These are phyloP conservation scores for Xiphophorus birchmanni DNA, from an alignment of 2,797 vertebrate genomes.

Conservation along the genomic window DNA sequence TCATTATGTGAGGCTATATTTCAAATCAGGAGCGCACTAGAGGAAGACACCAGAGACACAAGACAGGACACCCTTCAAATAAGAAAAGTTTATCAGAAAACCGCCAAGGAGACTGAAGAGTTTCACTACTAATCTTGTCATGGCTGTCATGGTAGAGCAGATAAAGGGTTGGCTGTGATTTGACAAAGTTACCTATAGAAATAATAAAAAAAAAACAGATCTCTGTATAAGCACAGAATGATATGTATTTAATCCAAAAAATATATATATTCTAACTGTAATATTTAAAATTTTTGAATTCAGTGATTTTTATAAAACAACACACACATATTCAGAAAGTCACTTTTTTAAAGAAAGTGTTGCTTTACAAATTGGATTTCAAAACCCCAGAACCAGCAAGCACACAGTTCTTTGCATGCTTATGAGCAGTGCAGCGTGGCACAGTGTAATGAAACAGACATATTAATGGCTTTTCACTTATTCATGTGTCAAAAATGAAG, in stretches of 20 bases:
- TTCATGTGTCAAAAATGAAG: constrained; percentile 80
- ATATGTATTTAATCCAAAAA: neutral
- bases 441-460: constrained; percentile 80
- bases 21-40: constrained; percentile 82
- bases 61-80: constrained; percentile 82
- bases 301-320: constrained; percentile 12
- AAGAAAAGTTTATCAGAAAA: constrained; percentile 80
- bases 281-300: neutral
- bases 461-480: constrained; percentile 83
- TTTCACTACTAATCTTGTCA: constrained; percentile 72
- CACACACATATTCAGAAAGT: constrained; percentile 34
- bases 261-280: neutral
- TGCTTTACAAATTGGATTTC: constrained; percentile 78
- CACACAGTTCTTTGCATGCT: constrained; percentile 55
- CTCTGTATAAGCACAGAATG: constrained; percentile 2
- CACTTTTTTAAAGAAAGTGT: constrained; percentile 36
- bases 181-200: constrained; percentile 20
- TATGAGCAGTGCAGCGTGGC: constrained; percentile 59
- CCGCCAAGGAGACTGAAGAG: constrained; percentile 70
- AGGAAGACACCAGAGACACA: constrained; percentile 81
- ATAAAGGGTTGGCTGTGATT: constrained; percentile 44
- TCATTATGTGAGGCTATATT: constrained; percentile 86
- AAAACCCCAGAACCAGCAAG: constrained; percentile 62
- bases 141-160: constrained; percentile 43
- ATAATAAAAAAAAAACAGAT: constrained; percentile 2